These are phyloP conservation scores for Uloborus diversus DNA, from an alignment of 1,140 invertebrate species.

Conservation along the genomic window DNA sequence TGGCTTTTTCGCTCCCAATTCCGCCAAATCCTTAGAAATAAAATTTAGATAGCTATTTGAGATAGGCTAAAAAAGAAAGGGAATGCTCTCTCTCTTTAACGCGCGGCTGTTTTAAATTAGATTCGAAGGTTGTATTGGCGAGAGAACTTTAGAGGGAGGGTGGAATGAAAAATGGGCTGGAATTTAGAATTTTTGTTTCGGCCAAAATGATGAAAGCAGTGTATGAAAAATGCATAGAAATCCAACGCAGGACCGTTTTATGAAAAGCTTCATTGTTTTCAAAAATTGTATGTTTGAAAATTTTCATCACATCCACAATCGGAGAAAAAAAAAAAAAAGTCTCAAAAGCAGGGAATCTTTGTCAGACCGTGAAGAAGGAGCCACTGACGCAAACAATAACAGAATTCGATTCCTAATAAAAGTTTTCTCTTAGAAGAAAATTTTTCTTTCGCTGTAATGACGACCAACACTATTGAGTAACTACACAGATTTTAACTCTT, in stretches of 20 bases:
- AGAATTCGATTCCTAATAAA: no score
- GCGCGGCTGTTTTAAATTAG: slow-evolving; percentile 12
- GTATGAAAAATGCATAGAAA: neutral
- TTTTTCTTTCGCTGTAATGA: no score
- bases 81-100: neutral
- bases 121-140: neutral
- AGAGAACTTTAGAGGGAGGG: neutral
- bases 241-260: no score
- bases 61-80: neutral
- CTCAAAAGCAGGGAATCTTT: neutral
- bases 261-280: neutral
- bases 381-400: neutral
- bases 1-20: slow-evolving; percentile 49
- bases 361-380: neutral
- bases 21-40: slow-evolving; percentile 16
- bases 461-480: no score
- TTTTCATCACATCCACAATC: neutral
- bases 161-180: neutral
- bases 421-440: no score
- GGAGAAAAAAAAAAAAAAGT: neutral
- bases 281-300: neutral
- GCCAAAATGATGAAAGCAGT: neutral
- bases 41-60: slow-evolving; percentile 16
- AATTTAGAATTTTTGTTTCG: neutral
- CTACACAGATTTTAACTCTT: no score